A percentile compares a stretch with the other conserved stretches of the same genome.
phyloP scores from a whole-genome alignment of 2,888 invertebrate species.

The Ceramica pisi region DNA sequence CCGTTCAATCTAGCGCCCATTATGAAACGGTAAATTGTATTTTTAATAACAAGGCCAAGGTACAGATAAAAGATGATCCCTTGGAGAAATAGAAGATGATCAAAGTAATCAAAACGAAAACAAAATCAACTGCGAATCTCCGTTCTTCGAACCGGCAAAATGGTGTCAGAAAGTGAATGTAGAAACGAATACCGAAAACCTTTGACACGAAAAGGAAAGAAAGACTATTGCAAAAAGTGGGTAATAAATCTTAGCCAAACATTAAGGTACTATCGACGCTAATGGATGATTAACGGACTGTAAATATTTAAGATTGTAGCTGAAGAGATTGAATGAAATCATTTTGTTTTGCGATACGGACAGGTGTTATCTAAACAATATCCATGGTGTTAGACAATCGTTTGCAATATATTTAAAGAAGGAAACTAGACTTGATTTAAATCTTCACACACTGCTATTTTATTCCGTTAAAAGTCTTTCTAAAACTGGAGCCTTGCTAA shows the following conservation, averaged over 20 bases:
- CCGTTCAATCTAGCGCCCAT: constrained; percentile 21
- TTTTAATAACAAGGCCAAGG: constrained; percentile 1
- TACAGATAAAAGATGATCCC: not conserved
- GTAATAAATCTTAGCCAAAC: constrained; percentile 32
- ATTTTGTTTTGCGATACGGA: constrained; percentile 9
- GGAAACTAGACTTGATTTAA: not conserved
- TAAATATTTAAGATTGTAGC: constrained; percentile 34
- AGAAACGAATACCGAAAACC: constrained; percentile 26
- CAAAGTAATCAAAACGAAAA: constrained; percentile 1
- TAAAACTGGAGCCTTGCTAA: not conserved
- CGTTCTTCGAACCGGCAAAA: constrained; percentile 32
- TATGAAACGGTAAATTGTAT: constrained; percentile 22
- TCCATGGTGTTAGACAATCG: constrained; percentile 8
- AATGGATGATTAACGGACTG: constrained; percentile 16
- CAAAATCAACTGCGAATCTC: not conserved
- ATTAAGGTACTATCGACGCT: constrained; percentile 24
- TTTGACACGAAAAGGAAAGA: constrained; percentile 39
- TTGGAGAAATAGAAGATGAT: constrained; percentile 7
- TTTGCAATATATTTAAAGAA: constrained; percentile 10
- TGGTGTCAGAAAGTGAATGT: constrained; percentile 40
- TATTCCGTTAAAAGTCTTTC: not conserved
- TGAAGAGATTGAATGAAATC: constrained; percentile 32
- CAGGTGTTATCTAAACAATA: constrained; percentile 48
- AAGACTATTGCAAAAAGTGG: constrained; percentile 30
- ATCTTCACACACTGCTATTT: not conserved